phyloP scores from a whole-genome alignment of 2,888 invertebrate species.

The Hypomecis atomaria region DNA sequence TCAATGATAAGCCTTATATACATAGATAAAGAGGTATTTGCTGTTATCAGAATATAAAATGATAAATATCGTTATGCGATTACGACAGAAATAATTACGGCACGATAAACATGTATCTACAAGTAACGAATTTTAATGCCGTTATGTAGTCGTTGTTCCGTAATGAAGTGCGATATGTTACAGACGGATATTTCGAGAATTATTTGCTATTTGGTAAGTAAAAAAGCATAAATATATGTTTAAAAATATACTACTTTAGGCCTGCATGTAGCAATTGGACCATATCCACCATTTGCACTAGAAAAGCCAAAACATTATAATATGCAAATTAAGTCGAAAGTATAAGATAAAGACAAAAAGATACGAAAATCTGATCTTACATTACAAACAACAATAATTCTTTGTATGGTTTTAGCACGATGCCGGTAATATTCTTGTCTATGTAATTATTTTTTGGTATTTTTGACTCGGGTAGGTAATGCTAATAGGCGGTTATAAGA shows the following conservation, averaged over 20 bases:
- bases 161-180: too few species aligned
- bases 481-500: not conserved
- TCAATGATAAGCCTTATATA: constrained; percentile 6
- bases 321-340: too few species aligned
- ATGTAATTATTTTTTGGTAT: not conserved
- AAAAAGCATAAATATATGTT: too few species aligned
- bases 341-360: not conserved
- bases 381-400: not conserved
- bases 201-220: too few species aligned
- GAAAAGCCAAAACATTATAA: too few species aligned
- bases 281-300: too few species aligned
- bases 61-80: constrained; percentile 3
- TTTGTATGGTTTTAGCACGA: too few species aligned
- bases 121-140: constrained; percentile 3
- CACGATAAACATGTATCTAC: constrained; percentile 1
- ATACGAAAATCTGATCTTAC: not conserved
- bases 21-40: constrained; percentile 1
- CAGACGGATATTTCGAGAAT: too few species aligned
- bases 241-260: too few species aligned
- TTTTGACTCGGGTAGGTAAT: not conserved
- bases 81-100: not conserved
- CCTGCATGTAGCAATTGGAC: too few species aligned
- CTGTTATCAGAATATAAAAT: constrained; percentile 7
- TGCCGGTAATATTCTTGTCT: not conserved
- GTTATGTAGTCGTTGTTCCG: not conserved